Evolutionary conservation across 2,113 vertebrate species (phyloP), one percentile per base, ranked within the genome.

Genomic region (Callipepla squamata): DNA sequence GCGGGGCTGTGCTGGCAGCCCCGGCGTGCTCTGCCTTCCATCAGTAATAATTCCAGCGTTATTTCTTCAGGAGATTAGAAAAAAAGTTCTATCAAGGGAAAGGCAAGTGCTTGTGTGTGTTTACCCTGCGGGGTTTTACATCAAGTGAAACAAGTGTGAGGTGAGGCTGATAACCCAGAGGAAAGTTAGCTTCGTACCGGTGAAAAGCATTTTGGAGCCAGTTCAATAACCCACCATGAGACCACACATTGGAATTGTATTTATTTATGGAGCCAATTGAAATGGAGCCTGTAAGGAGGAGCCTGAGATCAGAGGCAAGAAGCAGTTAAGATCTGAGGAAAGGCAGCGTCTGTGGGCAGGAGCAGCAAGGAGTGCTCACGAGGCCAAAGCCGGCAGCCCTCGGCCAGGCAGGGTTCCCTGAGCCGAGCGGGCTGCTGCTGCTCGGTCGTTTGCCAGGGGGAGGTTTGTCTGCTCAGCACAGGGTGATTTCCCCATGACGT

Each of bases 191-290:
- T 82, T 82, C 87, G 91, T 48, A 83, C 90, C 5, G 20, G 75
- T 80, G 82, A 92, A 87, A 91, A 93, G 85, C 38, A 3, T 94
- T 89, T 85, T 94, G 96, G 91, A 95, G 89, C 55, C 84, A 26
- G 72, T 83, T 92, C 91, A 93, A 80, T 72, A 90, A 87, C 61
- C 47, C 89, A 44, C 85, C 51, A 23, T 19, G 91, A 95, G 92
- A 92, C 94, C 94, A 92, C 94, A 93, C 91, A 95, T 95, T 92
- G 84, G 36, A 96, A 80, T 2, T 25, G 79, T 75, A 81, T 79
- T 94, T 95, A 89, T 93, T 89, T 89, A 76, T 89, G 72, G 89
- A 93, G 91, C 74, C 90, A 95, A 91, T 79, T 93, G 94, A 91
- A 90, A 42, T 4, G 38, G 66, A 96, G 89, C 80, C 86, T 16